Percentiles rank a stretch among this genome's conserved stretches.
Conservation (phyloP, 1,140 invertebrate species). For the Oryzaephilus surinamensis region DNA sequence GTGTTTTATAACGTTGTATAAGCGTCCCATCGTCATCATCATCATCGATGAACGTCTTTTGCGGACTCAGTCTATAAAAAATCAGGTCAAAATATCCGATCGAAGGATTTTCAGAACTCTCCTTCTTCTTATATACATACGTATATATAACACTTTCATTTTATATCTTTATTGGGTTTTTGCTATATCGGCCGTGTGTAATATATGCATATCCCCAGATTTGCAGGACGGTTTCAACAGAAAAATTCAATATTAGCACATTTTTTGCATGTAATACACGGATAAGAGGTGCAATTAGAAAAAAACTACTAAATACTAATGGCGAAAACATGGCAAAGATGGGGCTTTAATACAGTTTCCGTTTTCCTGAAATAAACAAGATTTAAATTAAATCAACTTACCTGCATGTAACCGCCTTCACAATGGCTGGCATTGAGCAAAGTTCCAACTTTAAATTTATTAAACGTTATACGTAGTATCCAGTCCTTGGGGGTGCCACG, state of each 20-base stretch:
- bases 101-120: constrained; percentile 8
- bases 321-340: too few relatives aligned
- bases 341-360: too few relatives aligned
- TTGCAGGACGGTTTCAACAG: too few relatives aligned
- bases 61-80: constrained; percentile 10
- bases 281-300: too few relatives aligned
- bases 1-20: constrained; percentile 9
- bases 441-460: constrained; percentile 83
- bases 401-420: constrained; percentile 77
- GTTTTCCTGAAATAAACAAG: too few relatives aligned
- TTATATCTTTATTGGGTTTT: constrained; percentile 10
- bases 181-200: constrained; percentile 9
- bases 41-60: constrained; percentile 9
- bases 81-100: constrained; percentile 5
- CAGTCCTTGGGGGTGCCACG: constrained; percentile 74
- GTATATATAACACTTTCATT: too few relatives aligned
- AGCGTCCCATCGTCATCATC: too few relatives aligned
- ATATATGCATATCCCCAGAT: too few relatives aligned
- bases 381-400: too few relatives aligned
- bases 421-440: constrained; percentile 77
- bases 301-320: too few relatives aligned
- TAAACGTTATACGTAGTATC: constrained; percentile 80
- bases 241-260: too few relatives aligned
- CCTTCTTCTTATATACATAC: constrained; percentile 9
- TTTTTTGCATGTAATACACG: too few relatives aligned